Base-by-base conservation (phyloP, 1,140 invertebrate genomes). In the Zaprionus kolodkinae region DNA sequence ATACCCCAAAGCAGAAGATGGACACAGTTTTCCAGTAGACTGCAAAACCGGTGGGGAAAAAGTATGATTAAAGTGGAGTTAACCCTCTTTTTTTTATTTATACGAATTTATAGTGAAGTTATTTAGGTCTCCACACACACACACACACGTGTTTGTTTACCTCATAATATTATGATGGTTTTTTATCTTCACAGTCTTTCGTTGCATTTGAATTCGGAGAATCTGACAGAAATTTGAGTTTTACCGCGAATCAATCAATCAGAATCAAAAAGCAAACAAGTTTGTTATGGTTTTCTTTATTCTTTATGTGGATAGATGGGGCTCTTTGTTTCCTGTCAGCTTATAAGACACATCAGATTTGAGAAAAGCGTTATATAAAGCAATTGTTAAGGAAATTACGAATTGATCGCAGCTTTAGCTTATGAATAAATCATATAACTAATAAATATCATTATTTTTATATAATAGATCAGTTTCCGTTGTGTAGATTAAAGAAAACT, bases 211-310 rank as follows among this genome's bases (percentile, higher is more conserved):
- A 50, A 50, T 17, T 1, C 11, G 1, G 21, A 15, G 45, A 50
- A 50, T 21, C 45, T 21, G 15, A 50, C 17, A 25, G 17, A 25
- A 50, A 50, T 50, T 50, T 50, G 9, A 12, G 21, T 17, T 50
- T 25, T 50, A 50, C 45, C 17, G 25, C 45, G 45, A 50, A 50
- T 50, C 45, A 50, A 50, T 50, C 45, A 50, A 50, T 50, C 45
- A 50, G 10, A 45, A 45, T 21, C 17, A 45, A 45, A 48, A 50
- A 25, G 45, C 10, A 50, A 50, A 50, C 17, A 50, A 25, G 9
- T 50, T n/a, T 50, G 17, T 6, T 50, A 11, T 17, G 10, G 45
- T 11, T 50, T 45, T 45, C 40, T 7, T 21, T 21, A 3, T n/a
- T n/a, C n/a, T n/a, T n/a, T n/a, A n/a, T n/a, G n/a, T n/a, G n/a